Conservation (phyloP, 1,140 invertebrate genomes). For the Dermatophagoides farinae region DNA sequence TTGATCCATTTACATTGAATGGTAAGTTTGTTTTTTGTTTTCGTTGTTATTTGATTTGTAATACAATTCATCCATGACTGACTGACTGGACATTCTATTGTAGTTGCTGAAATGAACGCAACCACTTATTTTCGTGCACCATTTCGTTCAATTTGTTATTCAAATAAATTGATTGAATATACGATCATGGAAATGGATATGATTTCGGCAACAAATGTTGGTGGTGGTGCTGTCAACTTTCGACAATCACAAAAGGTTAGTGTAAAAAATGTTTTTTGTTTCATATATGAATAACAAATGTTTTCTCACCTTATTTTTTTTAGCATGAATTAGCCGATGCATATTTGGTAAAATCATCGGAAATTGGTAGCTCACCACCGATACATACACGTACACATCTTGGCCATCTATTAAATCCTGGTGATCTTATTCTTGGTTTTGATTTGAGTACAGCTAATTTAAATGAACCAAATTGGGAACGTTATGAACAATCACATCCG, state of each 20-base stretch:
- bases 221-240: constrained; percentile 37
- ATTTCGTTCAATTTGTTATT: constrained; percentile 64
- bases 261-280: too few species aligned
- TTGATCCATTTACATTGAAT: constrained; percentile 78
- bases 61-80: too few species aligned
- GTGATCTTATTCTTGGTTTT: constrained; percentile 79
- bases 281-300: too few species aligned
- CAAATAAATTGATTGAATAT: constrained; percentile 77
- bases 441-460: constrained; percentile 70
- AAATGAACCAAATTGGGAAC: constrained; percentile 70
- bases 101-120: constrained; percentile 64
- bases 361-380: constrained; percentile 62
- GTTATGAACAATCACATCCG: constrained; percentile 34
- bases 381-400: constrained; percentile 77
- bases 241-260: background rate
- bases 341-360: constrained; percentile 72
- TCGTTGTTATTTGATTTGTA: background rate
- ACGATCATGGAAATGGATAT: constrained; percentile 84
- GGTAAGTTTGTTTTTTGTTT: constrained; percentile 22
- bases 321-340: constrained; percentile 75
- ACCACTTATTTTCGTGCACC: constrained; percentile 63
- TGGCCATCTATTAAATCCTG: constrained; percentile 74
- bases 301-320: background rate
- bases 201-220: constrained; percentile 50
- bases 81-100: constrained; percentile 15